phyloP scores from a whole-genome alignment of 2,888 invertebrate species.

The Xylota sylvarum region DNA sequence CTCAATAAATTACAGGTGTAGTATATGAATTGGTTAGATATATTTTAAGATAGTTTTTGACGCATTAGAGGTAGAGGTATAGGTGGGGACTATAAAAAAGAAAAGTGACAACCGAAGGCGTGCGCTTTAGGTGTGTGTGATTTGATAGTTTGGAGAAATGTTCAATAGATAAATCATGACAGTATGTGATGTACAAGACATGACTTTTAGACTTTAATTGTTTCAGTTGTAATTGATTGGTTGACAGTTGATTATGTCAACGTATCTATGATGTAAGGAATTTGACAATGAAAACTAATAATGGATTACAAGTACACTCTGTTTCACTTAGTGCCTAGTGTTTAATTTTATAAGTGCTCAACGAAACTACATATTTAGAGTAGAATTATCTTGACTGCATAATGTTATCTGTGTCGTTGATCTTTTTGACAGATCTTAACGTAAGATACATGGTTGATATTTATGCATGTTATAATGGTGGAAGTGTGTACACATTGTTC shows the following conservation, averaged over 20 bases:
- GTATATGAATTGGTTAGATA: not conserved
- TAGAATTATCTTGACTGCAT: not conserved
- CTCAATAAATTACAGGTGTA: slow-evolving; percentile 8
- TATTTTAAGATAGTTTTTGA: not conserved
- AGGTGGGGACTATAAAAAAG: not conserved
- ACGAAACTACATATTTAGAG: too few relatives aligned
- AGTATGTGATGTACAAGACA: not conserved
- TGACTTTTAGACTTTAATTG: not conserved
- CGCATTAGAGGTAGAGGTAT: not conserved
- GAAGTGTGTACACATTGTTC: too few relatives aligned
- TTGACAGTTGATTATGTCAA: slow-evolving; percentile 17
- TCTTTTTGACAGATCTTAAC: not conserved
- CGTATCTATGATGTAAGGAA: not conserved
- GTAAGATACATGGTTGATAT: not conserved
- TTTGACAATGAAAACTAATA: not conserved
- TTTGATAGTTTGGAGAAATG: not conserved
- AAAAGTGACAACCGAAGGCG: not conserved
- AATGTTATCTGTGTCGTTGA: not conserved
- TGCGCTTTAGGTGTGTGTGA: not conserved
- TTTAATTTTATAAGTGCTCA: not conserved
- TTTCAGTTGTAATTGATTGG: not conserved
- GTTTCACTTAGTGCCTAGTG: not conserved
- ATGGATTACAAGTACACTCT: not conserved
- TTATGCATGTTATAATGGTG: not conserved
- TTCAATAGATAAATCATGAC: not conserved